These are phyloP conservation scores for Corynorhinus townsendii DNA, from an alignment of 2,113 vertebrate species.

Conservation along the genomic window DNA sequence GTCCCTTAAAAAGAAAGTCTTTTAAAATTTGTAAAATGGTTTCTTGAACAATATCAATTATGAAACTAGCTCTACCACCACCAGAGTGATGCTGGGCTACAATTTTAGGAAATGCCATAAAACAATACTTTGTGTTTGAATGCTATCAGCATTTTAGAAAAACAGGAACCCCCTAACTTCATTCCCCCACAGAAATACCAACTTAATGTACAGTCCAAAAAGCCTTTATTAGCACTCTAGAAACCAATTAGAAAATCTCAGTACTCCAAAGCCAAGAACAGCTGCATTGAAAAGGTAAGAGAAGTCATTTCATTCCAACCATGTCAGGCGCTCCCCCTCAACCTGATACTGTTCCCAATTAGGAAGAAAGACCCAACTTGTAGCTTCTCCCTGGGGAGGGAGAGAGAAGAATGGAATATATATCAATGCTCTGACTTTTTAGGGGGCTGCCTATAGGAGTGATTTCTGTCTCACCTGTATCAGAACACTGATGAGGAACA, in stretches of 20 bases:
- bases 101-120: background rate
- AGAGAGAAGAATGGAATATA: background rate
- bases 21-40: slow-evolving; percentile 9
- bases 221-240: background rate
- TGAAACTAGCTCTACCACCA: background rate
- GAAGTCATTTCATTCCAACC: background rate
- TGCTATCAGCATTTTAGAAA: background rate
- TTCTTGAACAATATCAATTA: background rate
- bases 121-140: background rate
- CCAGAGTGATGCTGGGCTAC: background rate
- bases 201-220: background rate
- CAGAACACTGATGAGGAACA: background rate
- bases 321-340: background rate
- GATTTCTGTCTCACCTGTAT: background rate
- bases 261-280: background rate
- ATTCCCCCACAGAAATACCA: background rate
- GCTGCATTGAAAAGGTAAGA: background rate
- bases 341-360: background rate
- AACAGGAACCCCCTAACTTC: background rate
- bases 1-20: slow-evolving; percentile 30
- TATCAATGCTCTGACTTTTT: background rate
- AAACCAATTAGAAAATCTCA: background rate
- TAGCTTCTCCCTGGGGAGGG: background rate
- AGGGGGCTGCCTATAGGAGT: background rate
- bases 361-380: background rate